These are phyloP conservation scores for Hemithea aestivaria DNA, from an alignment of 2,888 invertebrate species.

Conservation along the genomic window DNA sequence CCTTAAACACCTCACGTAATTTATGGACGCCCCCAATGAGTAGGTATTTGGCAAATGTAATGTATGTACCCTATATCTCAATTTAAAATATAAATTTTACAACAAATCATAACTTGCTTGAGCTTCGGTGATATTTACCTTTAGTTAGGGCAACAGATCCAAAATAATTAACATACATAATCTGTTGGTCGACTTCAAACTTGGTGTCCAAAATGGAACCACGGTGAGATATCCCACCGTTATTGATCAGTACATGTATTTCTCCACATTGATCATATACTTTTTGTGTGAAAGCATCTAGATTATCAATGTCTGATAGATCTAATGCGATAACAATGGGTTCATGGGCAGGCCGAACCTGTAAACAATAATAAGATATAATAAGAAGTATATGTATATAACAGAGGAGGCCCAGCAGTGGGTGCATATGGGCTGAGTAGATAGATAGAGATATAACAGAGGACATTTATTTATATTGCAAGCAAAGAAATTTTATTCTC, in stretches of 20 bases:
- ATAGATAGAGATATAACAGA: too few species aligned
- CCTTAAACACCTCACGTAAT: too few species aligned
- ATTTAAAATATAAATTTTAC: too few species aligned
- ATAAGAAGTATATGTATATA: slow-evolving; percentile 4
- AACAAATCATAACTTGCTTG: too few species aligned
- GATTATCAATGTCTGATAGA: slow-evolving; percentile 82
- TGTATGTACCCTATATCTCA: too few species aligned
- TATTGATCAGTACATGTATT: slow-evolving; percentile 94
- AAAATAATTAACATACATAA: slow-evolving; percentile 97
- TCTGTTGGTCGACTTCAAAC: slow-evolving; percentile 88
- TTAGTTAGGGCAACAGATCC: slow-evolving; percentile 94
- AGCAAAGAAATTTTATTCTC: too few species aligned
- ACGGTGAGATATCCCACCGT: slow-evolving; percentile 92
- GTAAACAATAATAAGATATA: slow-evolving; percentile 23
- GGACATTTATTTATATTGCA: too few species aligned
- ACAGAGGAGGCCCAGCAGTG: too few species aligned
- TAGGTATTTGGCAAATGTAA: too few species aligned
- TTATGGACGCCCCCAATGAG: too few species aligned
- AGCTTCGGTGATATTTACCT: slow-evolving; percentile 81
- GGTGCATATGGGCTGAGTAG: too few species aligned
- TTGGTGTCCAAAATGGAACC: slow-evolving; percentile 87
- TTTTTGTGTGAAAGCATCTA: slow-evolving; percentile 81
- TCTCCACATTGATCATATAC: slow-evolving; percentile 84
- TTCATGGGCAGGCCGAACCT: slow-evolving; percentile 74
- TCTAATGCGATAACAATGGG: slow-evolving; percentile 88